A percentile compares a stretch with the other conserved stretches of the same genome.
Evolutionary conservation across 2,113 vertebrate genomes (phyloP).

Genomic region (Xyrauchen texanus): DNA sequence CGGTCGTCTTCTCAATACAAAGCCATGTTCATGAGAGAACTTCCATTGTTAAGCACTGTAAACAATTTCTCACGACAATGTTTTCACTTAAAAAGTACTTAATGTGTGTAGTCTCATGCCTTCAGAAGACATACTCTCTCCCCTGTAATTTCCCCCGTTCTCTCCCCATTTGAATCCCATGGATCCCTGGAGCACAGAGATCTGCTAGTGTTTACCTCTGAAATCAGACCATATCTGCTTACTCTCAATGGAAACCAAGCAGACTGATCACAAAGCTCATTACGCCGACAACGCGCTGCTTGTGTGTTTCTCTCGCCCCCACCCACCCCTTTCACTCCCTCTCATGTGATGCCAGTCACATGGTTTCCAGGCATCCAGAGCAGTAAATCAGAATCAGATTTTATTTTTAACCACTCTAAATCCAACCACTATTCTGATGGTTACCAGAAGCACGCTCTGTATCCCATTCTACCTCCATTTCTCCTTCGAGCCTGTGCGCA

Average conservation of each 20-base stretch:
- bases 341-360: slow-evolving; percentile 77
- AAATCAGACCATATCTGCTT: slow-evolving; percentile 69
- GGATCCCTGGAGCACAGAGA: slow-evolving; percentile 57
- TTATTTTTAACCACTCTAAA: slow-evolving; percentile 76
- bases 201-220: slow-evolving; percentile 67
- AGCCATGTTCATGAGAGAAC: too few relatives aligned
- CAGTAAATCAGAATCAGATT: slow-evolving; percentile 77
- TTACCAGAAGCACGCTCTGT: slow-evolving; percentile 53
- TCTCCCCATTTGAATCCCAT: not conserved
- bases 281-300: slow-evolving; percentile 61
- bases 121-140: not conserved
- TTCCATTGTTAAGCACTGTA: too few relatives aligned
- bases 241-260: slow-evolving; percentile 72
- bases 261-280: slow-evolving; percentile 76
- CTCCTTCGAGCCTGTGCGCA: slow-evolving; percentile 4
- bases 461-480: slow-evolving; percentile 15
- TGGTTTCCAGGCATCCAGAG: slow-evolving; percentile 75
- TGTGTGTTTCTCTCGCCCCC: slow-evolving; percentile 17
- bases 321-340: slow-evolving; percentile 47
- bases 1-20: too few relatives aligned
- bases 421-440: slow-evolving; percentile 60
- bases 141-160: slow-evolving; percentile 13
- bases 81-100: too few relatives aligned
- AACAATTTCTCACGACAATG: too few relatives aligned
- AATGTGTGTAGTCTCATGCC: too few relatives aligned